A percentile compares a stretch with the other conserved stretches of the same genome.
Evolutionary conservation across 2,888 invertebrate genomes (phyloP).

Genomic region (Tortricodes alternella): DNA sequence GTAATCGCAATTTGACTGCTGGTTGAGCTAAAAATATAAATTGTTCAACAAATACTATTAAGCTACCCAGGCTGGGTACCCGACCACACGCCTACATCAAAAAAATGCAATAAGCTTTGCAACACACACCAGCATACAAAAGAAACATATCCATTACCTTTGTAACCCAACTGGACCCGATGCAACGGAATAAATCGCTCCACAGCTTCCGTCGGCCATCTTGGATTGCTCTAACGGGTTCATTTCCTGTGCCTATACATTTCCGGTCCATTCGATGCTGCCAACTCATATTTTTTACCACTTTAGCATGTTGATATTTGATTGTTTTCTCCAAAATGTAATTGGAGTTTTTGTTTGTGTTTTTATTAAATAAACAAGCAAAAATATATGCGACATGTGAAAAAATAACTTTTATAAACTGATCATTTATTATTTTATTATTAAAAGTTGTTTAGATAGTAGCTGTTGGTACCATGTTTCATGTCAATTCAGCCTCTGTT

Average conservation of each 20-base stretch:
- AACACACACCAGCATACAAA: conserved; percentile 24
- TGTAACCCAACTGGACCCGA: conserved; percentile 49
- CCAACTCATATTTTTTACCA: conserved; percentile 69
- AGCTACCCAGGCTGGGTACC: too few species aligned
- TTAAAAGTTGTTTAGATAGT: too few species aligned
- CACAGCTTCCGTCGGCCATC: conserved; percentile 66
- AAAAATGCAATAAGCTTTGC: conserved; percentile 12
- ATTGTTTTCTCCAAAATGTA: background rate
- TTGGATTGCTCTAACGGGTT: conserved; percentile 79
- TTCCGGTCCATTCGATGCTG: conserved; percentile 72
- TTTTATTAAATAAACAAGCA: too few species aligned
- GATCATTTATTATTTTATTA: too few species aligned
- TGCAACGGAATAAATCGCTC: conserved; percentile 64
- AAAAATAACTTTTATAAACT: too few species aligned
- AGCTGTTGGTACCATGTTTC: too few species aligned
- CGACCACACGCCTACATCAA: too few species aligned
- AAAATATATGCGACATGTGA: too few species aligned
- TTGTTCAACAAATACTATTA: too few species aligned
- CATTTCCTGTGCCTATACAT: conserved; percentile 81
- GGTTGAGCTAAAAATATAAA: too few species aligned
- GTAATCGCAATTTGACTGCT: too few species aligned
- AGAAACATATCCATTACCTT: conserved; percentile 29
- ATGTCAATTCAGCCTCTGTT: too few species aligned
- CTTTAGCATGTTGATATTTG: conserved; percentile 34
- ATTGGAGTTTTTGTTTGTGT: background rate